Evolutionary conservation across 2,113 vertebrate species (phyloP).

Genomic region (Pterophyllum scalare): DNA sequence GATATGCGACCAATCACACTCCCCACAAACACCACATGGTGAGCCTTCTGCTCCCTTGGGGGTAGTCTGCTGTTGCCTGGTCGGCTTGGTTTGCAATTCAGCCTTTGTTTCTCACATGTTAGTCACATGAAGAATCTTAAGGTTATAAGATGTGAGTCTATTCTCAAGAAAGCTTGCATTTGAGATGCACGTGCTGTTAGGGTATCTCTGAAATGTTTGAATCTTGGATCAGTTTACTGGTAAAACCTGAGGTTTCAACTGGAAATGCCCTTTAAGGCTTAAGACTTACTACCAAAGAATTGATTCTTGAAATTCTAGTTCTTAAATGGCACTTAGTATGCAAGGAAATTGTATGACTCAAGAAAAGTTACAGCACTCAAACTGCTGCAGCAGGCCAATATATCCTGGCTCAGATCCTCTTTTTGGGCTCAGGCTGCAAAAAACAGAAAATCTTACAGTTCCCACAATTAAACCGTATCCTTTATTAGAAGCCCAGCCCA

Average conservation of each 20-base stretch:
- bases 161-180: not conserved
- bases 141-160: not conserved
- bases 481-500: not conserved
- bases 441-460: not conserved
- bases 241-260: not conserved
- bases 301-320: not conserved
- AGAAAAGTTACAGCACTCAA: not conserved
- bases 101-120: not conserved
- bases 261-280: not conserved
- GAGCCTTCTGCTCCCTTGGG: not conserved
- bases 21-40: not conserved
- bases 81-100: not conserved
- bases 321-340: not conserved
- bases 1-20: not conserved
- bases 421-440: not conserved
- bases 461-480: not conserved
- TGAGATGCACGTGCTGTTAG: not conserved
- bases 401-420: not conserved
- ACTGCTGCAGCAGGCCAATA: not conserved
- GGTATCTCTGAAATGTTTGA: not conserved
- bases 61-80: not conserved
- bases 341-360: not conserved
- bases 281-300: constrained; percentile 1
- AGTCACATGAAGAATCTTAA: not conserved
- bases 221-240: too few relatives aligned